A percentile compares a stretch with the other conserved stretches of the same genome.
These are phyloP conservation scores for Dicaeum eximium DNA, from an alignment of 2,113 vertebrate species.

Conservation along the genomic window DNA sequence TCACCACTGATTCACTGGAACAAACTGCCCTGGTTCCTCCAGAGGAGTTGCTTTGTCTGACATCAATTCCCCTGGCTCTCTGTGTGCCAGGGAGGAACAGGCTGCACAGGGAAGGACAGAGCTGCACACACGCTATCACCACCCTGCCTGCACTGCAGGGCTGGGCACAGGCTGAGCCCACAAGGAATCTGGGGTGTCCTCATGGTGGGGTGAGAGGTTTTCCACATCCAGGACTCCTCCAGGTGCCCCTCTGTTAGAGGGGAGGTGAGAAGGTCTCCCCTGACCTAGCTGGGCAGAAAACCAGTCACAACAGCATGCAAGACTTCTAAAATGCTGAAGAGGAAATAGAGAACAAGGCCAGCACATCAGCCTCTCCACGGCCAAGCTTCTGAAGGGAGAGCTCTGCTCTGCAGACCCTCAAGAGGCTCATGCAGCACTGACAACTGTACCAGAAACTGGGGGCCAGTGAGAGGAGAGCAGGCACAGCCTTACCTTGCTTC, in stretches of 20 bases:
- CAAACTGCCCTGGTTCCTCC: not conserved
- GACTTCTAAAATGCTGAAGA: not conserved
- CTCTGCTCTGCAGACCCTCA: not conserved
- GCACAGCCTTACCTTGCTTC: conserved; percentile 86
- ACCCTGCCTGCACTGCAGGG: not conserved
- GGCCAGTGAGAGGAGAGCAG: rapidly evolving
- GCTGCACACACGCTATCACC: not conserved
- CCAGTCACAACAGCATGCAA: not conserved
- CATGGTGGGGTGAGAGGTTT: not conserved
- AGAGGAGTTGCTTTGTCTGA: not conserved
- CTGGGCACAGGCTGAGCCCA: not conserved
- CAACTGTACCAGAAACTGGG: not conserved
- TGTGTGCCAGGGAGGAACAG: not conserved
- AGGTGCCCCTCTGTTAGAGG: not conserved
- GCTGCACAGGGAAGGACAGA: not conserved
- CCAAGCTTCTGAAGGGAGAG: rapidly evolving
- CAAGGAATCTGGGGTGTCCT: not conserved
- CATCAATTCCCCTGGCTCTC: not conserved
- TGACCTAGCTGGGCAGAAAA: not conserved
- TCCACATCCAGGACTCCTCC: not conserved
- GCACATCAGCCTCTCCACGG: not conserved
- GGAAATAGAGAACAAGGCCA: not conserved
- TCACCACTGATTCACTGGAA: not conserved
- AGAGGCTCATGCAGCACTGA: not conserved
- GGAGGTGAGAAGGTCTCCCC: not conserved